phyloP scores from a whole-genome alignment of 2,797 vertebrate genomes.

The Alcedo atthis region DNA sequence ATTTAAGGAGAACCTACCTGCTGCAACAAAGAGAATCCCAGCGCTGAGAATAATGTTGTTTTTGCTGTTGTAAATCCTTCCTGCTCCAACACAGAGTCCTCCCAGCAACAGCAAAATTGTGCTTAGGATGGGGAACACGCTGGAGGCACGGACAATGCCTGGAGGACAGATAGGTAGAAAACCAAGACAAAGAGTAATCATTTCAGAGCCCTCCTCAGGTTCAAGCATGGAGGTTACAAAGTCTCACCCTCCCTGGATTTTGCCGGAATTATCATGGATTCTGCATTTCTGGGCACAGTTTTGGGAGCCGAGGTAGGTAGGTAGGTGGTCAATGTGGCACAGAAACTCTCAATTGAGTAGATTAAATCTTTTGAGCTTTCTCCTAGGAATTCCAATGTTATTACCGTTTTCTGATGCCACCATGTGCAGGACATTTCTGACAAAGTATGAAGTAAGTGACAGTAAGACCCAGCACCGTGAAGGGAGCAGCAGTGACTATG shows the following conservation, averaged over 20 bases:
- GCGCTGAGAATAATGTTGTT: conserved; percentile 95
- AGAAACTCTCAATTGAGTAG: not conserved
- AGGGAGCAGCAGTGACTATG: not conserved
- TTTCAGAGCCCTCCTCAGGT: not conserved
- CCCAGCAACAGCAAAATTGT: conserved; percentile 91
- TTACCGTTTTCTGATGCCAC: not conserved
- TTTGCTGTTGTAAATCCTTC: conserved; percentile 89
- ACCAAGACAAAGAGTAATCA: not conserved
- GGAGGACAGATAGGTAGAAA: conserved; percentile 6
- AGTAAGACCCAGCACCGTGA: not conserved
- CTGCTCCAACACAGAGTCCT: conserved; percentile 89
- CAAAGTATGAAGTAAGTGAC: not conserved
- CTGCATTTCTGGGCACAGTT: not conserved
- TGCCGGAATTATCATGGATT: not conserved
- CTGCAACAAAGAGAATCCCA: conserved; percentile 95
- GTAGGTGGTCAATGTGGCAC: not conserved
- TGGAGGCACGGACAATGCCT: conserved; percentile 95
- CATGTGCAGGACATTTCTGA: not conserved
- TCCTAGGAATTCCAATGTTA: not conserved
- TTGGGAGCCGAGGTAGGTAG: fast-evolving
- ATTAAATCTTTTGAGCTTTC: not conserved
- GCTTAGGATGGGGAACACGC: conserved; percentile 95
- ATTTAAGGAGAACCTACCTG: conserved; percentile 81
- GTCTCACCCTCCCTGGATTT: not conserved
- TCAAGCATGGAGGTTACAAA: not conserved